Evolutionary conservation across 2,888 invertebrate genomes (phyloP).

Genomic region (Chorisops tibialis): DNA sequence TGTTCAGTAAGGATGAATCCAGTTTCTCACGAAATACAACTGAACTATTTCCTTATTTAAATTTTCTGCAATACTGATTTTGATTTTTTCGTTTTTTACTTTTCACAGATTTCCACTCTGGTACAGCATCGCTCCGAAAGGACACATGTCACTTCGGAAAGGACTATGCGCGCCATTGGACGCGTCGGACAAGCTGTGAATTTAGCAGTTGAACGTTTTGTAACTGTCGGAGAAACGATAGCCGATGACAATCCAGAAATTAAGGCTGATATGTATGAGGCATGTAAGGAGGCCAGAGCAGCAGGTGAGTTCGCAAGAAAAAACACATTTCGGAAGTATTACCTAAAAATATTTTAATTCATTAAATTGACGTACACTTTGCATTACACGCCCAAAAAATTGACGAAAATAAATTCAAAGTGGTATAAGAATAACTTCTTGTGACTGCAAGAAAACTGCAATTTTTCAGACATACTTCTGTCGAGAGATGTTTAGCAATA

Average conservation of each 20-base stretch:
- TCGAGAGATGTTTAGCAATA: too few species aligned
- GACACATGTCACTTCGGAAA: conserved; percentile 53
- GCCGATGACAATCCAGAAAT: conserved; percentile 98
- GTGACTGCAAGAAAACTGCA: too few species aligned
- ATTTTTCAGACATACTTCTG: too few species aligned
- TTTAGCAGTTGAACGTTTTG: conserved; percentile 95
- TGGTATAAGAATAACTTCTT: too few species aligned
- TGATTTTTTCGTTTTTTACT: neutral
- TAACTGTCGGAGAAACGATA: conserved; percentile 96
- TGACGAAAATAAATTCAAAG: too few species aligned
- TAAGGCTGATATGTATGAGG: conserved; percentile 95
- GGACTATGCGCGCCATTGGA: conserved; percentile 70
- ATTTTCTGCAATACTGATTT: neutral
- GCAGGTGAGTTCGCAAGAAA: conserved; percentile 69
- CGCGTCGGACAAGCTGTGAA: conserved; percentile 95
- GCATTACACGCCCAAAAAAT: too few species aligned
- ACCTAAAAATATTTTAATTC: too few species aligned
- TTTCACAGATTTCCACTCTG: conserved; percentile 78
- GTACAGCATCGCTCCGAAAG: conserved; percentile 75
- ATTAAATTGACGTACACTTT: too few species aligned
- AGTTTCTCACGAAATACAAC: too few species aligned
- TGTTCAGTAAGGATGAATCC: too few species aligned
- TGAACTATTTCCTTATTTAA: too few species aligned
- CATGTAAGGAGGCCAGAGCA: conserved; percentile 92
- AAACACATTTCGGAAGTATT: too few species aligned